Percentiles rank a stretch among this genome's conserved stretches.
These are phyloP conservation scores for Neotoxoptera formosana DNA, from an alignment of 1,140 invertebrate genomes.

Conservation along the genomic window DNA sequence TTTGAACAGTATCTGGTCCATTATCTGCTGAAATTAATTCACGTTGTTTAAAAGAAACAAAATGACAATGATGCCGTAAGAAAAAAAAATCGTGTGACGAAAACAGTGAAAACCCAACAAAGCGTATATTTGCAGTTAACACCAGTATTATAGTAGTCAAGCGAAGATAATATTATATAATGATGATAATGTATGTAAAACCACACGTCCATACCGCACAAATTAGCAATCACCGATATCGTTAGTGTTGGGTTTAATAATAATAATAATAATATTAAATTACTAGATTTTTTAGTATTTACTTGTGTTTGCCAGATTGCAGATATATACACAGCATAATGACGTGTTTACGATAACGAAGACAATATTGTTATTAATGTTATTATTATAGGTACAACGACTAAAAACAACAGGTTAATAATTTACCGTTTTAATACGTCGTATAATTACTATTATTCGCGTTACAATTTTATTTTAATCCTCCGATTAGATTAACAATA, in stretches of 20 bases:
- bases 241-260: not conserved
- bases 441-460: not conserved
- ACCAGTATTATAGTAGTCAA: not conserved
- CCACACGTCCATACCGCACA: not conserved
- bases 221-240: not conserved
- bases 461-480: not conserved
- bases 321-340: not conserved
- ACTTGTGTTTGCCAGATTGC: not conserved
- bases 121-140: not conserved
- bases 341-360: not conserved
- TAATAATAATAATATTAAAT: not conserved
- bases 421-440: not conserved
- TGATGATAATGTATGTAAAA: not conserved
- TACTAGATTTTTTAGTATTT: not conserved
- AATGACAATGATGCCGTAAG: not conserved
- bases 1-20: slow-evolving; percentile 24
- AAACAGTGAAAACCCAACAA: slow-evolving; percentile 6
- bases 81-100: not conserved
- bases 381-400: not conserved
- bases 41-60: slow-evolving; percentile 23
- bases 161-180: not conserved
- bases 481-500: not conserved
- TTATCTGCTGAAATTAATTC: slow-evolving; percentile 51
- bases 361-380: not conserved
- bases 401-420: not conserved